Evolutionary conservation across 2,113 vertebrate species (phyloP).

Genomic region (Protobothrops flavoviridis): DNA sequence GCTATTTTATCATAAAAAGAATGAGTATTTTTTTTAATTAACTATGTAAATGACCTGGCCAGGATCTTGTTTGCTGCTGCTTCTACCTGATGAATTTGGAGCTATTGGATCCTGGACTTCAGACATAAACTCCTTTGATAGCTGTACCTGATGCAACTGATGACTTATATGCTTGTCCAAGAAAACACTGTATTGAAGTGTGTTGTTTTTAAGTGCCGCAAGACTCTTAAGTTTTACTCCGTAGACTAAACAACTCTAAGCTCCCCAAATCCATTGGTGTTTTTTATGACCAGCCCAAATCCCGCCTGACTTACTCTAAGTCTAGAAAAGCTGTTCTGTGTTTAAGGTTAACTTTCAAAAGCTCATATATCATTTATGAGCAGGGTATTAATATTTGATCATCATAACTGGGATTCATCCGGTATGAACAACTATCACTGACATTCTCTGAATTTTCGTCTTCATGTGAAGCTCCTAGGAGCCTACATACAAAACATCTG

Average conservation of each 20-base stretch:
- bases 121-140: not conserved
- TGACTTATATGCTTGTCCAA: not conserved
- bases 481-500: not conserved
- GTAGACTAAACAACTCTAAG: not conserved
- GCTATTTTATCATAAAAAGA: not conserved
- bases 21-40: not conserved
- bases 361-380: conserved; percentile 15
- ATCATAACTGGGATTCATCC: not conserved
- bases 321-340: not conserved
- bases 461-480: not conserved
- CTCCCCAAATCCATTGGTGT: not conserved
- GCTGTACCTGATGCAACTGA: not conserved
- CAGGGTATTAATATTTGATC: conserved; percentile 9
- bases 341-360: conserved; percentile 29
- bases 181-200: not conserved
- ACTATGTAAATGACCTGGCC: not conserved
- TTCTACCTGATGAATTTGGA: not conserved
- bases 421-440: not conserved
- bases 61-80: not conserved
- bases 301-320: not conserved
- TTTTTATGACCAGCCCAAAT: not conserved
- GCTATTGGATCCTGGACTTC: not conserved
- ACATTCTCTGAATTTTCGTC: not conserved
- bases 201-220: not conserved
- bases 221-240: not conserved